A percentile compares a stretch with the other conserved stretches of the same genome.
Conservation (phyloP, 2,113 vertebrate species). For the Ceuthmochares aereus region DNA sequence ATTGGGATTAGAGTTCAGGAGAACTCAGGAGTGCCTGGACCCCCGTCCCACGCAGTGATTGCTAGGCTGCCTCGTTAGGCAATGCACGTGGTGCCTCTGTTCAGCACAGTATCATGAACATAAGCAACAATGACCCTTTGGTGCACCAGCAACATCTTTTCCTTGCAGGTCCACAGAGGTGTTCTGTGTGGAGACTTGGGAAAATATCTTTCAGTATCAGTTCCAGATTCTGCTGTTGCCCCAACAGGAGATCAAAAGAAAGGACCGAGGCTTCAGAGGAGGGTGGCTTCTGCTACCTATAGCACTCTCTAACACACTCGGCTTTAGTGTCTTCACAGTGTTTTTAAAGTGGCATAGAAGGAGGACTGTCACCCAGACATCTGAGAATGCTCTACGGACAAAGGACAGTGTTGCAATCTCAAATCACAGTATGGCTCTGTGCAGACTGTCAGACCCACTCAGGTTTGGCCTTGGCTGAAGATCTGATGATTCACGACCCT, state of each 20-base stretch:
- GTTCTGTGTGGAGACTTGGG: background rate
- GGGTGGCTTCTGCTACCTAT: fast-evolving
- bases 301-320: background rate
- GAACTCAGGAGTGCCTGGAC: background rate
- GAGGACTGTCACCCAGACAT: background rate
- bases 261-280: background rate
- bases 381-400: background rate
- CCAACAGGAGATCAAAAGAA: background rate
- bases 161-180: background rate
- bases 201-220: background rate
- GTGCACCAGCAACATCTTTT: background rate
- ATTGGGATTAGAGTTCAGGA: slow-evolving; percentile 7
- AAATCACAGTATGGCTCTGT: background rate
- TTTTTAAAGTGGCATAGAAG: background rate
- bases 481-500: slow-evolving; percentile 59
- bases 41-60: fast-evolving
- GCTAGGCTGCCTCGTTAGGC: fast-evolving
- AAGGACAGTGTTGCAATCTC: background rate
- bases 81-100: fast-evolving
- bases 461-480: background rate
- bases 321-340: background rate
- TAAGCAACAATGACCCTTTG: background rate
- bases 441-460: background rate
- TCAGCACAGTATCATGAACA: background rate
- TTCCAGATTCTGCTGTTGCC: background rate